Base-by-base conservation (phyloP, 2,797 vertebrate species). In the Acropternis orthonyx region DNA sequence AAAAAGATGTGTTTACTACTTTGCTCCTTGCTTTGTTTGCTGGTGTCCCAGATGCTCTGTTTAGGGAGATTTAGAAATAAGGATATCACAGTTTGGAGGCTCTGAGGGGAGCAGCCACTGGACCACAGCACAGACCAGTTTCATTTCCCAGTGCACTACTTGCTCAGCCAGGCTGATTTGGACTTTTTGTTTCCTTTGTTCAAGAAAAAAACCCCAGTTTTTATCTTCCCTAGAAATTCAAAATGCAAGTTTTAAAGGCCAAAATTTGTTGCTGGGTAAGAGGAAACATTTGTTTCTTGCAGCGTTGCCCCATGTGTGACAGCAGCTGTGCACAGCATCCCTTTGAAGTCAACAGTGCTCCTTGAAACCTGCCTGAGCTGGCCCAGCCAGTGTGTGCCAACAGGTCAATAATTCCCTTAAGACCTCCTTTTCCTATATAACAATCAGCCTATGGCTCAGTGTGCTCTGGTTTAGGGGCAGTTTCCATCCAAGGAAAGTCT, bases 1-100 rank as follows among this genome's bases (percentile, higher is more conserved):
- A 98, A 92, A 96, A 84, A 93, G 49, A 93, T 97, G 98, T 98
- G 97, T 97, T 96, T 95, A 96, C 97, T 98, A 97, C 96, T 98
- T 98, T 98, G 96, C 97, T 97, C 94, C 97, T 96, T 97, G 97
- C 97, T 97, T 97, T 96, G 95, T 95, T 92, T 95, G 94, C 93
- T 91, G 94, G 95, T 93, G 97, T 97, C 97, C 98, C 98, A 98
- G 97, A 97, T 97, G 15, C 92, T 97, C 82, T 63, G 91, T 95
- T 96, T 92, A 96, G 94, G 92, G 96, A 96, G 85, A 95, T 97
- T 85, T 96, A 96, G 95, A 97, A 97, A 96, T 97, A 94, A 97
- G 96, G 97, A 86, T 96, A 87, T 91, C 96, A 94, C 96, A 97
- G 82, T 91, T 81, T 4, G 88, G 85, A 72, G 20, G 10, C 20